Evolutionary conservation across 2,797 vertebrate species (phyloP).

Genomic region (Huso huso): DNA sequence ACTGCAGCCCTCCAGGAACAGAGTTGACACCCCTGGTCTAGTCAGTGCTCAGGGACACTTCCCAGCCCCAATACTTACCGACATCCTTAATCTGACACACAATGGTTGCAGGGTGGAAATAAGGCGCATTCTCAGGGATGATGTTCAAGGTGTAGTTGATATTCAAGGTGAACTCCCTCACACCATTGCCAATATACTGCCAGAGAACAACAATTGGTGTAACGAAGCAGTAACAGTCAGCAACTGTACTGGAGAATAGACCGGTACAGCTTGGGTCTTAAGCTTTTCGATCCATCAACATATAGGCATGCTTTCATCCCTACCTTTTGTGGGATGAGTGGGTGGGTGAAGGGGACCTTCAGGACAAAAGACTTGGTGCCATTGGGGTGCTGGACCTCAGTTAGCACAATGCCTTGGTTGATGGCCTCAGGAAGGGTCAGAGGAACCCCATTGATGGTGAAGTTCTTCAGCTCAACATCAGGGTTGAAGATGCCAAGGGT

Average conservation of each 20-base stretch:
- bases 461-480: constrained; percentile 51
- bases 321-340: constrained; percentile 46
- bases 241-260: neutral
- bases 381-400: constrained; percentile 39
- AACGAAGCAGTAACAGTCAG: constrained; percentile 15
- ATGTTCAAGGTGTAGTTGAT: constrained; percentile 27
- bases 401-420: constrained; percentile 36
- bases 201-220: constrained; percentile 24
- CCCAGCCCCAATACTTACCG: constrained; percentile 47
- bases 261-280: constrained; percentile 1
- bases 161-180: constrained; percentile 33
- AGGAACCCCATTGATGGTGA: constrained; percentile 40
- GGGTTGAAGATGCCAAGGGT: constrained; percentile 51
- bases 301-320: constrained; percentile 1
- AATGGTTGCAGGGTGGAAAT: constrained; percentile 34
- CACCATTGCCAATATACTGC: constrained; percentile 26
- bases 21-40: too few relatives aligned
- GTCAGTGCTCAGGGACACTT: too few relatives aligned
- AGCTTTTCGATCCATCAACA: too few relatives aligned
- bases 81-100: constrained; percentile 37
- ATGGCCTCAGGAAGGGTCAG: constrained; percentile 36
- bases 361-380: constrained; percentile 51
- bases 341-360: constrained; percentile 46
- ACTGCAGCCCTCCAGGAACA: too few relatives aligned
- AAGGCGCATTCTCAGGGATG: constrained; percentile 37